Evolutionary conservation across 2,797 vertebrate species (phyloP), one percentile per base, ranked within the genome.

Genomic region (Girardinus metallicus): DNA sequence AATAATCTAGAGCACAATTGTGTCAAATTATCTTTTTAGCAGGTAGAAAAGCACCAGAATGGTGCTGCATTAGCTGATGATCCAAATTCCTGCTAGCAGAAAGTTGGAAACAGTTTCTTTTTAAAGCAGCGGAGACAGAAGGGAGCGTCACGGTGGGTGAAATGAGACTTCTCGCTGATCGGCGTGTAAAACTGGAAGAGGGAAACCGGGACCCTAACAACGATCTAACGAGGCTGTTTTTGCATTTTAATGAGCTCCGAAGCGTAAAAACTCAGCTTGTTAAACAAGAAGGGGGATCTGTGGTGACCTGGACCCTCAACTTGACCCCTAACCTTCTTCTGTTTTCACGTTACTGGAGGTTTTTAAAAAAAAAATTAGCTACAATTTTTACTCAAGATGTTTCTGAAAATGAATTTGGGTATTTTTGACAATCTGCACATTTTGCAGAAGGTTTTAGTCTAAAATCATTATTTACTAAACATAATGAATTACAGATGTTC

Each of bases 211-310:
- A 43, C 41, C 39, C 11, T 21, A 16, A 15, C 68, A 7, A 41
- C 68, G 0, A 44, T 46, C 43, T 46, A 46, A 46, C 43, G 7
- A 72, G 68, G 68, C 16, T 72, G 68, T 46, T 46, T 72, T 72
- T 72, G 26, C 43, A 46, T 72, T 72, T 72, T 72, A 72, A 72
- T 46, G 41, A 72, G 68, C 68, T 71, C 39, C 41, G 8, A 44
- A 29, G 68, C 13, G n/a, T n/a, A 46, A 72, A 72, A 46, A 72
- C 26, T 29, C 43, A 44, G n/a, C 68, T 72, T 44, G 68, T 72
- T 72, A 72, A 44, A 72, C 43, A 8, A 29, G 26, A 15, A 10
- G 41, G 26, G 23, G 43, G 13, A 29, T 72, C 41, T 72, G 29
- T 46, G 68, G 13, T 10, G 68, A 29, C 5, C 23, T 66, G 66